phyloP scores from a whole-genome alignment of 2,888 invertebrate species.

The Elmis aenea region DNA sequence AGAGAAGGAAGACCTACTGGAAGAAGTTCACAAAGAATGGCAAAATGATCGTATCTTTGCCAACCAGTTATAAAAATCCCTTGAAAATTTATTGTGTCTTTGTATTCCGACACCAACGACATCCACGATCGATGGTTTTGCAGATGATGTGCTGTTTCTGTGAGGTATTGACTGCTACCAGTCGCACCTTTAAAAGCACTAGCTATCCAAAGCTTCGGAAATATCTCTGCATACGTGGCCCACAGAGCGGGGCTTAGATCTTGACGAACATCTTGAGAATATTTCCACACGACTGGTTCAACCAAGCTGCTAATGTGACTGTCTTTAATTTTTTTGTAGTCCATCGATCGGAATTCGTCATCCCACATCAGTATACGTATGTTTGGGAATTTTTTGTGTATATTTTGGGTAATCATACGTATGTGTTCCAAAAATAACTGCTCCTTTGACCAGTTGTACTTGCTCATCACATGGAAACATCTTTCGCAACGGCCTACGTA shows the following conservation, averaged over 20 bases:
- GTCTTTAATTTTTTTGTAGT: conserved; percentile 45
- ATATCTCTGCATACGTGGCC: conserved; percentile 56
- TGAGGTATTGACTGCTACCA: conserved; percentile 49
- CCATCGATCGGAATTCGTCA: conserved; percentile 66
- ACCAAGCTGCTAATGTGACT: conserved; percentile 50
- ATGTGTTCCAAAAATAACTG: conserved; percentile 62
- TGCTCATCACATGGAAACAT: conserved; percentile 48
- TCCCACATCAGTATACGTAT: conserved; percentile 73
- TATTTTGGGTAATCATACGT: conserved; percentile 48
- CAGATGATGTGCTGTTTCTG: conserved; percentile 58
- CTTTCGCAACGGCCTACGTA: conserved; percentile 60
- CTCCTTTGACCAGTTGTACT: conserved; percentile 47
- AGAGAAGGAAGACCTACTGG: conserved; percentile 60
- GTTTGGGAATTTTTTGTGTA: conserved; percentile 48
- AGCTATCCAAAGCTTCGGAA: conserved; percentile 71
- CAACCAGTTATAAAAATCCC: conserved; percentile 69
- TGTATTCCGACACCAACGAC: conserved; percentile 52
- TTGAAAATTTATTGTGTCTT: conserved; percentile 50
- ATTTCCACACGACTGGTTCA: conserved; percentile 70
- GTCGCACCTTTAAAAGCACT: conserved; percentile 81
- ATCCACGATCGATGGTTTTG: conserved; percentile 72
- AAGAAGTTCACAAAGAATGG: conserved; percentile 60
- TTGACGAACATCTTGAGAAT: conserved; percentile 47
- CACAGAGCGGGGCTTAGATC: conserved; percentile 44
- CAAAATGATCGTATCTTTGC: conserved; percentile 66